Evolutionary conservation across 2,888 invertebrate species (phyloP).

Genomic region (Aproaerema taeniolella): DNA sequence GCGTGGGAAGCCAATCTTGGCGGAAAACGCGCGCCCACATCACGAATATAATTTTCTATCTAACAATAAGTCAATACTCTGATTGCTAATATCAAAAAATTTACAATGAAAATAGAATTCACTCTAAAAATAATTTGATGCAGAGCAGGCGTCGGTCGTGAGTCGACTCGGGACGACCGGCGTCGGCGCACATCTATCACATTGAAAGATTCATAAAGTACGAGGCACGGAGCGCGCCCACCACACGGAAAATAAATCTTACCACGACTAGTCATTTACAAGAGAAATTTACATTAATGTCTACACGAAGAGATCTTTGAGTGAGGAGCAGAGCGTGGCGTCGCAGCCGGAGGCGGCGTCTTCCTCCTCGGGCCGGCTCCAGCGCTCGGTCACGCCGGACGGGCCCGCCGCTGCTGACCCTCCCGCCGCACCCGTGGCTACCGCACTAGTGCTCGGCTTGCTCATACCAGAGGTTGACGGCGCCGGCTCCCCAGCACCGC

Average conservation of each 20-base stretch:
- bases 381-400: conserved; percentile 74
- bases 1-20: conserved; percentile 36
- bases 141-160: conserved; percentile 60
- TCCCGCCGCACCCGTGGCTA: conserved; percentile 33
- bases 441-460: conserved; percentile 33
- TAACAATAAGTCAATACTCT: conserved; percentile 69
- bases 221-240: conserved; percentile 36
- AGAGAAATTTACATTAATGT: conserved; percentile 51
- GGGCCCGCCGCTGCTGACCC: conserved; percentile 71
- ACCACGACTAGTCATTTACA: conserved; percentile 62
- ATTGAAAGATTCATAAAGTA: conserved; percentile 74
- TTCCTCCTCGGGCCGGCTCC: conserved; percentile 83
- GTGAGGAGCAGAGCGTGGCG: conserved; percentile 87
- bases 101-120: conserved; percentile 77
- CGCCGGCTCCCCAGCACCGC: conserved; percentile 58
- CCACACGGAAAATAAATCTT: conserved; percentile 42
- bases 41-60: conserved; percentile 73
- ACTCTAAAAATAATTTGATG: conserved; percentile 71
- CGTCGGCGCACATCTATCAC: conserved; percentile 69
- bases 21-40: conserved; percentile 64
- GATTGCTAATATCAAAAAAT: conserved; percentile 72
- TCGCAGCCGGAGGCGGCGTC: conserved; percentile 86
- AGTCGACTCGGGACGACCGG: conserved; percentile 62
- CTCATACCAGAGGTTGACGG: conserved; percentile 43
- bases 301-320: conserved; percentile 93